phyloP scores from a whole-genome alignment of 2,888 invertebrate genomes.

The Tetanocera ferruginea region DNA sequence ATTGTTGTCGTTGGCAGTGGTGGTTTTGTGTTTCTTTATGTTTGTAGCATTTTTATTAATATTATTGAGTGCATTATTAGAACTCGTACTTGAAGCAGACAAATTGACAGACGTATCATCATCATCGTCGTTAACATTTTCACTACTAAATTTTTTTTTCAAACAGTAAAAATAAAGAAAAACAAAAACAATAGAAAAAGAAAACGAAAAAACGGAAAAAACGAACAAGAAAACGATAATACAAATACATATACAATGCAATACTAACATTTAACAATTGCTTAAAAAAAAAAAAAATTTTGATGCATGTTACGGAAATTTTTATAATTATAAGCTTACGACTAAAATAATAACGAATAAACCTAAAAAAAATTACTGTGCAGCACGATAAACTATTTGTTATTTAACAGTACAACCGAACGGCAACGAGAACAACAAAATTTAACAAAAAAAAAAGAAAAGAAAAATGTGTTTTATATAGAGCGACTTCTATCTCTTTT shows the following conservation, averaged over 20 bases:
- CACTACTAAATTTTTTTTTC: conserved; percentile 48
- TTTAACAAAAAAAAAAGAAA: conserved; percentile 36
- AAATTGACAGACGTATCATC: conserved; percentile 52
- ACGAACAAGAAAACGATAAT: conserved; percentile 10
- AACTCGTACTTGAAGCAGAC: conserved; percentile 60
- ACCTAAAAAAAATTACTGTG: too few relatives aligned
- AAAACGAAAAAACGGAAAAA: conserved; percentile 38
- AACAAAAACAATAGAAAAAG: conserved; percentile 45
- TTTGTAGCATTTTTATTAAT: conserved; percentile 38
- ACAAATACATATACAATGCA: conserved; percentile 9
- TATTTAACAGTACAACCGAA: too few relatives aligned
- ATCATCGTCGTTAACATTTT: conserved; percentile 58
- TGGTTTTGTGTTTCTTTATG: conserved; percentile 49
- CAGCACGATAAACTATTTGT: too few relatives aligned
- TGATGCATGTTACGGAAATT: conserved; percentile 42
- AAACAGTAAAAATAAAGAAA: conserved; percentile 47
- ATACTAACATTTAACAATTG: conserved; percentile 12
- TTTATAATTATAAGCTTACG: background rate
- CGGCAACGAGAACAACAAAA: conserved; percentile 38
- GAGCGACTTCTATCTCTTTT: background rate
- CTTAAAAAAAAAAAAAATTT: conserved; percentile 30
- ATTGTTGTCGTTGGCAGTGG: conserved; percentile 50
- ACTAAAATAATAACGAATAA: too few relatives aligned
- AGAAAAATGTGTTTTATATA: too few relatives aligned
- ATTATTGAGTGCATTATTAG: conserved; percentile 55